These are phyloP conservation scores for Lytechinus variegatus DNA, from an alignment of 35 echinoderm and acorn worm genomes.

Conservation along the genomic window DNA sequence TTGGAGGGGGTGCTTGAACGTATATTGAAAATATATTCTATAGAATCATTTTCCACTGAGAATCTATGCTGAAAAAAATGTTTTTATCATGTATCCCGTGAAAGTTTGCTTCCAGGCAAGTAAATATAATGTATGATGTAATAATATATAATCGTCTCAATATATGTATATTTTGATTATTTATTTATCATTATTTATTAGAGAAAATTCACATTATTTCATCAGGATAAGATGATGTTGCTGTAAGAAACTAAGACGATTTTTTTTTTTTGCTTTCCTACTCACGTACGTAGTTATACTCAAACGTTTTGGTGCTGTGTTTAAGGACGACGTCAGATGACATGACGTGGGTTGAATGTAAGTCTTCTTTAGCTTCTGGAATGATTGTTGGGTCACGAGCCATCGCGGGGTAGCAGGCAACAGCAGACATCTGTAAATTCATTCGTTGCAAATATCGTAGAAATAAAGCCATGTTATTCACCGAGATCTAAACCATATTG, in stretches of 20 bases:
- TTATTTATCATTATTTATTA: no score
- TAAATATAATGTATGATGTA: not conserved
- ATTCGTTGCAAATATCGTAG: not conserved
- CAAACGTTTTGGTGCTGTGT: conserved; percentile 1
- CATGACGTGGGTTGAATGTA: not conserved
- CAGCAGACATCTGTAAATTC: not conserved
- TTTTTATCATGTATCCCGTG: no score
- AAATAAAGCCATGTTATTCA: not conserved
- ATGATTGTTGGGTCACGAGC: not conserved
- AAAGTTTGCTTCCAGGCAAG: not conserved
- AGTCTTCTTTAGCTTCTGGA: not conserved
- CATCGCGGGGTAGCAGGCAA: not conserved
- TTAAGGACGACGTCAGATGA: not conserved
- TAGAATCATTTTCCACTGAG: no score
- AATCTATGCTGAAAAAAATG: no score
- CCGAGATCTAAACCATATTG: not conserved
- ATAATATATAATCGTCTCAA: not conserved
- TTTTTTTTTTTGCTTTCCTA: not conserved
- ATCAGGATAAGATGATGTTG: not conserved
- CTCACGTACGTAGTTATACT: conserved; percentile 2
- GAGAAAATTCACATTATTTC: no score
- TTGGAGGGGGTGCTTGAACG: no score
- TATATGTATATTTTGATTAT: not conserved
- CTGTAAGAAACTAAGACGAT: not conserved
- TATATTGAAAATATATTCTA: no score